These are phyloP conservation scores for Enoplosus armatus DNA, from an alignment of 2,797 vertebrate genomes.

Conservation along the genomic window DNA sequence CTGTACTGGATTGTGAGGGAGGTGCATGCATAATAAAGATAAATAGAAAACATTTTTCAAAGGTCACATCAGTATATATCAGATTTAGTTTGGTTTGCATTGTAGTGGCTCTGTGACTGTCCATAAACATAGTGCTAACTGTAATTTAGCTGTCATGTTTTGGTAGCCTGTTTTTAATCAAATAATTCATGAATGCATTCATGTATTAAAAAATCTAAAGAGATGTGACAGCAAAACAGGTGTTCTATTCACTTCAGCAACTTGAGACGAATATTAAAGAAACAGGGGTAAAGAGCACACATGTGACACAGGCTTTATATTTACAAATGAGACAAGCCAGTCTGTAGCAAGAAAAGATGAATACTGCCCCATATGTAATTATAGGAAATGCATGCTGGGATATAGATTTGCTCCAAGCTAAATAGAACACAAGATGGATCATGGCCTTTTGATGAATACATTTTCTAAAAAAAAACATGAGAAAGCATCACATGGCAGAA, in stretches of 20 bases:
- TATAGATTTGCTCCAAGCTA: slow-evolving; percentile 72
- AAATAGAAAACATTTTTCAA: slow-evolving; percentile 52
- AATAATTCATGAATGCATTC: slow-evolving; percentile 33
- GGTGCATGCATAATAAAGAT: slow-evolving; percentile 48
- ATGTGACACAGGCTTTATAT: slow-evolving; percentile 50
- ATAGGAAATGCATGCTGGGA: slow-evolving; percentile 72
- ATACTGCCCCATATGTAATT: slow-evolving; percentile 71
- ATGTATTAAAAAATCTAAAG: slow-evolving; percentile 17
- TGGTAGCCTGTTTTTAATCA: slow-evolving; percentile 12
- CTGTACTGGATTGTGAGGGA: slow-evolving; percentile 19
- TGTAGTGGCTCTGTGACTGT: slow-evolving; percentile 13
- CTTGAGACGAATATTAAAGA: slow-evolving; percentile 53
- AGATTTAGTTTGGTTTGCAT: slow-evolving; percentile 35
- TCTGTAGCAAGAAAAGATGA: slow-evolving; percentile 61
- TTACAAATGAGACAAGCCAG: slow-evolving; percentile 47
- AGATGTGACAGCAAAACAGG: slow-evolving; percentile 42
- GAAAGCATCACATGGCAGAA: slow-evolving; percentile 18
- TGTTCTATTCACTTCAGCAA: slow-evolving; percentile 36
- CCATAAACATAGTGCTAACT: slow-evolving; percentile 23
- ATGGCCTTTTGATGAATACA: slow-evolving; percentile 59
- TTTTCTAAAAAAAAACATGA: slow-evolving; percentile 38
- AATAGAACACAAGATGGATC: slow-evolving; percentile 71
- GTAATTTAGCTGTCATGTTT: slow-evolving; percentile 36
- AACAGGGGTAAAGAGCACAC: slow-evolving; percentile 30
- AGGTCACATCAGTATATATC: slow-evolving; percentile 61